Conservation (phyloP, 2,113 vertebrate genomes). For the Cololabis saira region DNA sequence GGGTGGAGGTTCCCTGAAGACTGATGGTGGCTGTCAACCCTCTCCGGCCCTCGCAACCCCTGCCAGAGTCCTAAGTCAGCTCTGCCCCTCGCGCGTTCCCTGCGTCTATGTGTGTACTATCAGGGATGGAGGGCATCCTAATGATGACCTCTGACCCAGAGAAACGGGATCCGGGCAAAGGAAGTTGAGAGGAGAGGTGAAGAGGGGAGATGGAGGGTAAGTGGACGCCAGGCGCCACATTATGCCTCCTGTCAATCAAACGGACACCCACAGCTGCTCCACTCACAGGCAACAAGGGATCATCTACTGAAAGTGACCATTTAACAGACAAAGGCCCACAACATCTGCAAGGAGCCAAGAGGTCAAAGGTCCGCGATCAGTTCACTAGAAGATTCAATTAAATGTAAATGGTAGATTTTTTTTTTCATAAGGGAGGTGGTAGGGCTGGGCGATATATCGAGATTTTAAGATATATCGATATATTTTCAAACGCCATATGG, state of each 20-base stretch:
- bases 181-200: conserved; percentile 74
- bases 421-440: too few species aligned
- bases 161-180: conserved; percentile 71
- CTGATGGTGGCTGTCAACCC: conserved; percentile 69
- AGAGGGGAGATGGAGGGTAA: conserved; percentile 65
- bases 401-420: not conserved
- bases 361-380: conserved; percentile 7
- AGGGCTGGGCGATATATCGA: too few species aligned
- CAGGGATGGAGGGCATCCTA: conserved; percentile 60
- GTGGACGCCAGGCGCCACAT: conserved; percentile 71
- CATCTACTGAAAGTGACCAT: conserved; percentile 49
- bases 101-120: conserved; percentile 48
- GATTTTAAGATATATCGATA: too few species aligned
- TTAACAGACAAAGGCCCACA: not conserved
- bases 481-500: too few species aligned
- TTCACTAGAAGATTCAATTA: not conserved
- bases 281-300: conserved; percentile 1
- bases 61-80: conserved; percentile 34
- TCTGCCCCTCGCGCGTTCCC: conserved; percentile 21
- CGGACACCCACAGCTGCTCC: conserved; percentile 36
- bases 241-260: conserved; percentile 68
- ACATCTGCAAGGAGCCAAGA: not conserved
- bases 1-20: conserved; percentile 46
- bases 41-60: conserved; percentile 41
- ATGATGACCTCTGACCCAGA: conserved; percentile 66